phyloP scores from a whole-genome alignment of 64 coral and sea anemone genomes.

The Cladopsammia gracilis region DNA sequence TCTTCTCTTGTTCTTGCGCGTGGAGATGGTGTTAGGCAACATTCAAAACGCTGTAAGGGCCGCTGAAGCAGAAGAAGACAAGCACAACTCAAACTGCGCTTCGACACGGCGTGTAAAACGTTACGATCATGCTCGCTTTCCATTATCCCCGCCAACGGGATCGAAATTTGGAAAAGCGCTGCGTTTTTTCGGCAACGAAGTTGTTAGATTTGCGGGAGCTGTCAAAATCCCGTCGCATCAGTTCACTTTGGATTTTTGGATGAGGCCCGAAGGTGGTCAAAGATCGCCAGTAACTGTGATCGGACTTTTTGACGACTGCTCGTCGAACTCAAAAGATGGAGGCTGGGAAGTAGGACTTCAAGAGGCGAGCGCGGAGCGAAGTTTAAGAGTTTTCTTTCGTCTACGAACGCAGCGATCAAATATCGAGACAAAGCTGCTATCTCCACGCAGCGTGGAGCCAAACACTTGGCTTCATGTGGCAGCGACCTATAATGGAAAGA shows the following conservation, averaged over 20 bases:
- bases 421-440: slow-evolving; percentile 76
- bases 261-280: slow-evolving; percentile 96
- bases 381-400: slow-evolving; percentile 86
- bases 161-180: slow-evolving; percentile 90
- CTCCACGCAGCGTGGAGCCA: slow-evolving; percentile 78
- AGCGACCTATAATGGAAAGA: slow-evolving; percentile 86
- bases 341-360: slow-evolving; percentile 92
- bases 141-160: slow-evolving; percentile 65
- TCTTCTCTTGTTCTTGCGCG: not conserved
- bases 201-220: slow-evolving; percentile 65
- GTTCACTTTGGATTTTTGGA: slow-evolving; percentile 98
- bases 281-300: slow-evolving; percentile 81
- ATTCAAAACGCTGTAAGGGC: not conserved
- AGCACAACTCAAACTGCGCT: slow-evolving; percentile 46
- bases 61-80: slow-evolving; percentile 36
- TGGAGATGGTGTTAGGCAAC: slow-evolving; percentile 7
- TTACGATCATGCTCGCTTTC: slow-evolving; percentile 80
- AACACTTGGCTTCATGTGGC: slow-evolving; percentile 93
- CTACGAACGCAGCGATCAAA: slow-evolving; percentile 80
- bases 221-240: slow-evolving; percentile 62
- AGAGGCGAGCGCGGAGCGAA: slow-evolving; percentile 58
- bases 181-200: slow-evolving; percentile 81
- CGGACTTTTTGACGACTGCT: slow-evolving; percentile 85
- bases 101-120: slow-evolving; percentile 78
- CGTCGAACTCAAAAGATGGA: slow-evolving; percentile 65